These are phyloP conservation scores for Ctenosaura bakeri DNA, from an alignment of 2,797 vertebrate genomes.

Conservation along the genomic window DNA sequence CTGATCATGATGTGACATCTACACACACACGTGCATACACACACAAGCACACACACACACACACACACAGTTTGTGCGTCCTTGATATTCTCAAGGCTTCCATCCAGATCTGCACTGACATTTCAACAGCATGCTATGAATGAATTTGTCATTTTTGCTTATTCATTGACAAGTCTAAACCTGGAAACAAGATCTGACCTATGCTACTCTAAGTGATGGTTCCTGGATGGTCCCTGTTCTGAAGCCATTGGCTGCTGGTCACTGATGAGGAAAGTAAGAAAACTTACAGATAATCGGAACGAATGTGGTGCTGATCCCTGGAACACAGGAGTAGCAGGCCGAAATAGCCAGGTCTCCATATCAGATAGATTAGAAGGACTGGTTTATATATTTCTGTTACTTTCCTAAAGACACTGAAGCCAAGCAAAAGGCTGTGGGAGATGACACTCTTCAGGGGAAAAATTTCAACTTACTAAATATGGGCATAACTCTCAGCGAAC, in stretches of 20 bases:
- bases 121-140: background rate
- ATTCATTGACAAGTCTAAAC: background rate
- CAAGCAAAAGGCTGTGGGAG: background rate
- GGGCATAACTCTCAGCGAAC: background rate
- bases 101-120: background rate
- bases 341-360: too few species aligned
- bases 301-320: too few species aligned
- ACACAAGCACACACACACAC: background rate
- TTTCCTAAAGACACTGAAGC: background rate
- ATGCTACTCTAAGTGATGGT: too few species aligned
- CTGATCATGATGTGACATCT: constrained; percentile 5
- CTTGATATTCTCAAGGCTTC: constrained; percentile 1
- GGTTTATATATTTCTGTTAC: background rate
- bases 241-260: too few species aligned
- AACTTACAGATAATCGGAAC: too few species aligned
- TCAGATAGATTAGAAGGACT: too few species aligned
- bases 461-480: background rate
- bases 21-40: too few species aligned
- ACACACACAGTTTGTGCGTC: background rate
- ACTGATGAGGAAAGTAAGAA: too few species aligned
- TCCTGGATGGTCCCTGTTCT: too few species aligned
- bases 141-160: background rate
- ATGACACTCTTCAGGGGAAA: background rate
- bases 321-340: too few species aligned
- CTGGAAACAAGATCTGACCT: background rate